These are phyloP conservation scores for Latheticus oryzae DNA, from an alignment of 2,888 invertebrate species.

Conservation along the genomic window DNA sequence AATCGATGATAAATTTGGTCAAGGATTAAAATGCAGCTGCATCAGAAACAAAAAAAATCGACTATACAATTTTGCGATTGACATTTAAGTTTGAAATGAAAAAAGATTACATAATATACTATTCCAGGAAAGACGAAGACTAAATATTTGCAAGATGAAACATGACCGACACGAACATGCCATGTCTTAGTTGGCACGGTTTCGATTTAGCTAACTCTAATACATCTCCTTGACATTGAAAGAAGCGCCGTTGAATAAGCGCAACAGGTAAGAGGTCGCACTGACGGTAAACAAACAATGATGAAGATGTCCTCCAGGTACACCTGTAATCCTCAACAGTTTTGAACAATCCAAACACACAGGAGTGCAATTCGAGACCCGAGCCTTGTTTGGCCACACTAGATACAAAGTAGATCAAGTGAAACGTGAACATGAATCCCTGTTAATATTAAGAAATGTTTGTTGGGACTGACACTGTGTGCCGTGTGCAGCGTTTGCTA, in stretches of 20 bases:
- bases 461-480: constrained; percentile 46
- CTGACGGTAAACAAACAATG: constrained; percentile 24
- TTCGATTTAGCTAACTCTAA: constrained; percentile 1
- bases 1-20: constrained; percentile 20
- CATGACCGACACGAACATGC: constrained; percentile 1
- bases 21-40: constrained; percentile 25
- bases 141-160: constrained; percentile 1
- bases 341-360: constrained; percentile 42
- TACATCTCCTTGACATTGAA: constrained; percentile 35
- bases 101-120: too few relatives aligned
- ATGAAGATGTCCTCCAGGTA: constrained; percentile 44
- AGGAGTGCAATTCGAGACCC: constrained; percentile 55
- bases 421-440: constrained; percentile 45
- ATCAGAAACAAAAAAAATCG: too few relatives aligned
- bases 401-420: constrained; percentile 51
- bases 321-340: constrained; percentile 43
- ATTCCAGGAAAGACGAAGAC: too few relatives aligned
- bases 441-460: constrained; percentile 50
- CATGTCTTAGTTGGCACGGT: constrained; percentile 21
- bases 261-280: constrained; percentile 33
- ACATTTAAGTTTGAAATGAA: too few relatives aligned
- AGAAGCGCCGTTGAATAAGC: constrained; percentile 11
- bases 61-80: too few relatives aligned
- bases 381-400: constrained; percentile 59
- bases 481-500: constrained; percentile 53